Base-by-base conservation (phyloP, 2,113 vertebrate species). In the Melanotaenia duboulayi region DNA sequence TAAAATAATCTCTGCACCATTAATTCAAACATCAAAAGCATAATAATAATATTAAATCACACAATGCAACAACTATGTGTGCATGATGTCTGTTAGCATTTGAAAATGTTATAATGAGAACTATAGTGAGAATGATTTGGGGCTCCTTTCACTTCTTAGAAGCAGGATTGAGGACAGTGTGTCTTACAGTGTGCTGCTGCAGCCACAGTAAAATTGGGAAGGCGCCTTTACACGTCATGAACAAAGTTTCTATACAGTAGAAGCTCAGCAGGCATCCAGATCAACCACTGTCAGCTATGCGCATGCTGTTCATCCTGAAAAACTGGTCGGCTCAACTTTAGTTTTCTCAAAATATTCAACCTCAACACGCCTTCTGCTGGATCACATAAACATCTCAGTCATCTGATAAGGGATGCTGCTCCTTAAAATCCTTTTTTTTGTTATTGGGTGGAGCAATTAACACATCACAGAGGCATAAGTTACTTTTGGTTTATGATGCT, bases 1-100 rank as follows among this genome's bases (percentile, higher is more conserved):
- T 92, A 90, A 78, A 76, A 81, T 78, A 61, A 67, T 82, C 59
- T 82, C 77, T 78, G 71, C 80, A 89, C 52, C 80, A 81, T 60
- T 57, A 81, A 80, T 80, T 89, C 78, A 87, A 90, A 85, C 78
- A 89, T 83, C 67, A 85, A 75, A 81, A 84, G 65, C 63, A 84
- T 49, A 54, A 73, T 72, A 50, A 71, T 79, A 20, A 72, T 76
- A 52, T 55, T 73, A 62, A 71, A 63, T 56, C 80, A 87, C 75
- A 86, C 61, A 65, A 65, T 77, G 68, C 49, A 67, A 23, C n/a
- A 61, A 57, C 35, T 81, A 40, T 7, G 24, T 80, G 64, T 59
- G 50, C 57, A 39, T 65, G 56, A 52, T 71, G 78, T 59, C 13
- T 61, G 28, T 68, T 56, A 37, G 7, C 71, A 35, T 82, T 78